Conservation (phyloP, 2,888 invertebrate genomes). For the Drosophila stalkeri region DNA sequence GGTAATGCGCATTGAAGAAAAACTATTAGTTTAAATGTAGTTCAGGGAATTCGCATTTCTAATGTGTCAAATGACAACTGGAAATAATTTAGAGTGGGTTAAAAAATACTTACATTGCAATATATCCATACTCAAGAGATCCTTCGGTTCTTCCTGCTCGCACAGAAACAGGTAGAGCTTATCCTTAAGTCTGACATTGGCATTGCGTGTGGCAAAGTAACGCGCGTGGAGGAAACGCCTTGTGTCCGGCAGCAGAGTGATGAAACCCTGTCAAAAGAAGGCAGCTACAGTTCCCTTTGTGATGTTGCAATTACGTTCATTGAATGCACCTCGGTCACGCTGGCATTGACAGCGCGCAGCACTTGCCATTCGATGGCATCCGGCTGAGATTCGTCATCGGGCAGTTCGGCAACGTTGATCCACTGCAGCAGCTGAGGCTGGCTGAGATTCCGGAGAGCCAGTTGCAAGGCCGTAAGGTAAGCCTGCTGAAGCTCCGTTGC, state of each 20-base stretch:
- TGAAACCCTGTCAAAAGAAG: conserved; percentile 77
- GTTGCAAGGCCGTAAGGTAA: conserved; percentile 76
- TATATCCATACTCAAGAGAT: conserved; percentile 74
- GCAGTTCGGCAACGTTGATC: conserved; percentile 75
- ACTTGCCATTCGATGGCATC: conserved; percentile 62
- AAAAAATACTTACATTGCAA: conserved; percentile 80
- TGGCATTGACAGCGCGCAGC: conserved; percentile 73
- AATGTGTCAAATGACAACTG: neutral
- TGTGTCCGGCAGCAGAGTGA: conserved; percentile 79
- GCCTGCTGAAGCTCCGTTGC: conserved; percentile 54
- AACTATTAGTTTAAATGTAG: neutral
- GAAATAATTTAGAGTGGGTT: neutral
- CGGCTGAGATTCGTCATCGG: conserved; percentile 26
- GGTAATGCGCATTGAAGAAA: neutral
- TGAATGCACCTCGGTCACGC: conserved; percentile 74
- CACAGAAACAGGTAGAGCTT: conserved; percentile 83
- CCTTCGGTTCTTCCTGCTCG: conserved; percentile 74
- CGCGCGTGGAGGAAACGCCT: conserved; percentile 79
- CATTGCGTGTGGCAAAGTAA: conserved; percentile 82
- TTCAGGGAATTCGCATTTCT: neutral
- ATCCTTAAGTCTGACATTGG: conserved; percentile 82
- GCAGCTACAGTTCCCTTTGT: neutral
- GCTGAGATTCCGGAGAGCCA: conserved; percentile 61
- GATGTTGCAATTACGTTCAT: neutral
- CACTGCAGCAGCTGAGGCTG: conserved; percentile 72